These are phyloP conservation scores for Mesochorus sp. DNA, from an alignment of 2,888 invertebrate genomes.

Conservation along the genomic window DNA sequence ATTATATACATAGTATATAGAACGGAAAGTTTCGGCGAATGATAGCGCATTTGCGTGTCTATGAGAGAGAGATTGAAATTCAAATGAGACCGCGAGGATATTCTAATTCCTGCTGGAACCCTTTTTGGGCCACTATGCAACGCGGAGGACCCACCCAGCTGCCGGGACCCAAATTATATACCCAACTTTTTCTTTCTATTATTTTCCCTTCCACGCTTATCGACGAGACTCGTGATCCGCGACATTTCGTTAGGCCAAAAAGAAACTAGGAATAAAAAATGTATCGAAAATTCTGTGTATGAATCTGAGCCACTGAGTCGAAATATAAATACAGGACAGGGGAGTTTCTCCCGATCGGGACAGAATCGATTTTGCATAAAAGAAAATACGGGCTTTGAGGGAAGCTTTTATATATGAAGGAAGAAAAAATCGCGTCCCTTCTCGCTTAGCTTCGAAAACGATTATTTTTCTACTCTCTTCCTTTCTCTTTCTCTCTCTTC, in stretches of 20 bases:
- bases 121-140: conserved; percentile 71
- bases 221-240: conserved; percentile 71
- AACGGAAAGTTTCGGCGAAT: conserved; percentile 45
- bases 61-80: conserved; percentile 78
- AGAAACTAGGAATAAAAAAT: conserved; percentile 71
- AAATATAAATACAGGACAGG: conserved; percentile 29
- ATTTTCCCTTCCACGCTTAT: conserved; percentile 62
- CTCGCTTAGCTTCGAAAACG: conserved; percentile 45
- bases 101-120: conserved; percentile 80
- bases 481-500: too few species aligned
- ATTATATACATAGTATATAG: background rate
- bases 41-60: conserved; percentile 54
- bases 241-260: conserved; percentile 72
- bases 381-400: conserved; percentile 44
- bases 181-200: conserved; percentile 69
- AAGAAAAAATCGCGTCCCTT: conserved; percentile 53
- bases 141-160: conserved; percentile 79
- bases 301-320: conserved; percentile 12
- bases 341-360: conserved; percentile 56
- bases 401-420: conserved; percentile 51
- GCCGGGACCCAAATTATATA: conserved; percentile 76
- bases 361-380: conserved; percentile 72
- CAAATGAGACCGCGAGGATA: conserved; percentile 83
- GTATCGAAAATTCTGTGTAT: conserved; percentile 72
- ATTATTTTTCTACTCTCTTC: conserved; percentile 58